Evolutionary conservation across 2,113 vertebrate genomes (phyloP).

Genomic region (Nyctibius bracteatus): DNA sequence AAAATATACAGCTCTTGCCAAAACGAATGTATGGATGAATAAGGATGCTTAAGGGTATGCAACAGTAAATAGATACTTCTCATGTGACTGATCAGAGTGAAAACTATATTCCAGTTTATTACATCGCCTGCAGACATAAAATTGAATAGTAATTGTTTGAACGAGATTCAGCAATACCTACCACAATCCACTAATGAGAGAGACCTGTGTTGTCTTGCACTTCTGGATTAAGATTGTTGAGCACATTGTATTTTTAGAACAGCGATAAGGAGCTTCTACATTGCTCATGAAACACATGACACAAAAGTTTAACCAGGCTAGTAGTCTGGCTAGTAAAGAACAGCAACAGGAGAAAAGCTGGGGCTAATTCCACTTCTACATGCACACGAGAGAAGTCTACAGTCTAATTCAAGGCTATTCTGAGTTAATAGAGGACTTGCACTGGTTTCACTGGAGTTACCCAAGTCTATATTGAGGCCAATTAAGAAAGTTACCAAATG

Average conservation of each 20-base stretch:
- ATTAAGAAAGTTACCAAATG: neutral
- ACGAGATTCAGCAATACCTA: constrained; percentile 79
- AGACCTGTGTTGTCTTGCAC: constrained; percentile 83
- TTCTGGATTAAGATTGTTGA: constrained; percentile 75
- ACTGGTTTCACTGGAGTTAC: neutral
- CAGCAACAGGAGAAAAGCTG: neutral
- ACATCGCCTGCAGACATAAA: constrained; percentile 72
- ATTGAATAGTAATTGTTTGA: constrained; percentile 80
- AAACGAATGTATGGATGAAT: neutral
- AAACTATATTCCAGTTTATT: constrained; percentile 74
- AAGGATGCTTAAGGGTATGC: constrained; percentile 71
- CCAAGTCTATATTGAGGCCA: neutral
- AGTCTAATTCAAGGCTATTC: neutral
- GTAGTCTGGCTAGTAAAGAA: neutral
- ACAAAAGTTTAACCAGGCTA: neutral
- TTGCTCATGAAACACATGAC: neutral
- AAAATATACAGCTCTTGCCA: neutral
- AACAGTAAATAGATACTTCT: constrained; percentile 74
- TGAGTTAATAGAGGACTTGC: neutral
- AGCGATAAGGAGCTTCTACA: neutral
- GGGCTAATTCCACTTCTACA: neutral
- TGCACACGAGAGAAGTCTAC: neutral
- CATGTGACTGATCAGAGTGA: constrained; percentile 65
- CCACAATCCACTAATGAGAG: constrained; percentile 77
- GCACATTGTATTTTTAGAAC: constrained; percentile 53